Evolutionary conservation across 1,140 invertebrate genomes (phyloP), one percentile per base, ranked within the genome.

Genomic region (Agrilus planipennis): DNA sequence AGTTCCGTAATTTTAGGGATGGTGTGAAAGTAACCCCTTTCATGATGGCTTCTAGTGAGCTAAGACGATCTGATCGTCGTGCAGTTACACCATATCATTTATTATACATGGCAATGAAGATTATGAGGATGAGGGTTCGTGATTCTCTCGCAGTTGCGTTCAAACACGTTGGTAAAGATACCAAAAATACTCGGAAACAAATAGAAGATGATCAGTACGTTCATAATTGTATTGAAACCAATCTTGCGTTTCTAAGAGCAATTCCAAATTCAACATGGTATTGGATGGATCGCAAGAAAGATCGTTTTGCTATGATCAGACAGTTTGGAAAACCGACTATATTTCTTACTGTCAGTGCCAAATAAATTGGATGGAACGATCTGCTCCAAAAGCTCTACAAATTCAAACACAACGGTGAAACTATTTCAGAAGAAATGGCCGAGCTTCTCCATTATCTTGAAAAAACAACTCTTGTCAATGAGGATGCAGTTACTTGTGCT

Each of bases 351-450:
- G 9, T 45, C 7, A 31, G 18, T 3, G 44, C 41, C 17, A 34
- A 34, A 3, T 17, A 41, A 34, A 40, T 32, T 7, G 30, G 5
- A 18, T 40, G 38, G 38, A 14, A 3, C 6, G 38, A 40, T 30
- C 19, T 40, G 21, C 4, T 40, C n/a, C n/a, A n/a, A n/a, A 18
- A 5, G 28, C 37, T 49, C 37, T 20, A 42, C 45, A 42, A 47
- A 36, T 12, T 9, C 12, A 27, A 7, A 7, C 23, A 9, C 23
- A 12, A 27, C 12, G 12, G 12, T 7, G 23, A 27, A 12, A 12
- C 7, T 27, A 27, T 27, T 12, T 9, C 23, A 12, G 12, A 9
- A 9, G 23, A 27, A 27, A 7, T 9, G 12, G 23, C 23, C 7
- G 12, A 9, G 23, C 7, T 9, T 9, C 12, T 27, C 7, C 12